A percentile compares a stretch with the other conserved stretches of the same genome.
Conservation (phyloP, 1,140 invertebrate species). For the Pseudomyrmex concolor region DNA sequence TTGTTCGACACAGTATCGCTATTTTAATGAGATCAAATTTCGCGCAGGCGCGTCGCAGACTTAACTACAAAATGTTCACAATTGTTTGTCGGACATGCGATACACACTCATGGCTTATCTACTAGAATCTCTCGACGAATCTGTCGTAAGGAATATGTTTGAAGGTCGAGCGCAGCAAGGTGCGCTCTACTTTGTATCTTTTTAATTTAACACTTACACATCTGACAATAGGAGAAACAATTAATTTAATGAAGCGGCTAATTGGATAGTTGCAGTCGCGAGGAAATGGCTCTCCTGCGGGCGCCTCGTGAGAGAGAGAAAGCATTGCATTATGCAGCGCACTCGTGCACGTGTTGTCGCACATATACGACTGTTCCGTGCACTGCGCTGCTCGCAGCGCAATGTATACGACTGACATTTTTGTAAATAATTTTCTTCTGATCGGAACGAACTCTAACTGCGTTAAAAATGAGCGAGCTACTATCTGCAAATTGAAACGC, state of each 20-base stretch:
- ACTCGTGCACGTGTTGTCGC: not conserved
- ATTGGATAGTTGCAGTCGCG: conserved; percentile 19
- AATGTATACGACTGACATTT: not conserved
- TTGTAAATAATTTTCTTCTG: conserved; percentile 29
- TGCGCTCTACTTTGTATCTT: not conserved
- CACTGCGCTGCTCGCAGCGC: conserved; percentile 16
- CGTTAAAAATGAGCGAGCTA: conserved; percentile 25
- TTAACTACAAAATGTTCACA: not conserved
- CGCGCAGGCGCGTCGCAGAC: too few species aligned
- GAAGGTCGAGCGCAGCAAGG: not conserved
- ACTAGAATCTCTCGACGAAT: not conserved
- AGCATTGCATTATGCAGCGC: conserved; percentile 17
- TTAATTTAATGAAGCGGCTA: conserved; percentile 33
- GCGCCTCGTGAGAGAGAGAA: not conserved
- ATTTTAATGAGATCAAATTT: conserved; percentile 3
- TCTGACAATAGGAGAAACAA: conserved; percentile 1
- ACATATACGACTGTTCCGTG: conserved; percentile 8
- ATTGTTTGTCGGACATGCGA: not conserved
- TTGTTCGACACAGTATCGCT: not conserved
- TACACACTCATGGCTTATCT: not conserved
- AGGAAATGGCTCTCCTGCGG: conserved; percentile 32
- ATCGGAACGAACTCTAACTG: conserved; percentile 33
- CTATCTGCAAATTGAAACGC: not conserved
- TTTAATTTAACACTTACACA: not conserved
- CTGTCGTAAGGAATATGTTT: not conserved